A percentile compares a stretch with the other conserved stretches of the same genome.
These are phyloP conservation scores for Uloborus plumipes DNA, from an alignment of 2,888 invertebrate species.

Conservation along the genomic window DNA sequence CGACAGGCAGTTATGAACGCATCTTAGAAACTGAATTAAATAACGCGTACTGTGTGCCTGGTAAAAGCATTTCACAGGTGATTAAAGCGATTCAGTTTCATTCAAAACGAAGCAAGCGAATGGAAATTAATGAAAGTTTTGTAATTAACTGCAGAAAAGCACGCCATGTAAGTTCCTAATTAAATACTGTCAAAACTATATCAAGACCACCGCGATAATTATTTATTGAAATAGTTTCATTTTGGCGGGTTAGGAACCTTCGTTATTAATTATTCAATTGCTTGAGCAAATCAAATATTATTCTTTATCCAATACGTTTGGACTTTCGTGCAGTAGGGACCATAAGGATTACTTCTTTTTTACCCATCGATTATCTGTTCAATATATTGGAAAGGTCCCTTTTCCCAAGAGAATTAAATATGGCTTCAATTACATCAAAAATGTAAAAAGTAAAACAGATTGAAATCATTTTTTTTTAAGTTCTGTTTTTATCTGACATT, in stretches of 20 bases:
- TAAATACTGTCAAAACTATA: slow-evolving; percentile 46
- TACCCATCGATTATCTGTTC: no score
- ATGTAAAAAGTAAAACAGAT: no score
- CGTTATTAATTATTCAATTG: slow-evolving; percentile 34
- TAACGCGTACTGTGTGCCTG: slow-evolving; percentile 12
- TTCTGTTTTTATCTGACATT: no score
- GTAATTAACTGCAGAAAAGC: slow-evolving; percentile 38
- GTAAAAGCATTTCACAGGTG: slow-evolving; percentile 36
- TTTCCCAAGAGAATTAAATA: no score
- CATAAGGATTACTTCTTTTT: no score
- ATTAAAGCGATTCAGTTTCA: slow-evolving; percentile 32
- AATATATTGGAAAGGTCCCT: no score
- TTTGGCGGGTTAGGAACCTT: slow-evolving; percentile 16
- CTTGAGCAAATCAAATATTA: background rate
- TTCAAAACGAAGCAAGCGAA: slow-evolving; percentile 23
- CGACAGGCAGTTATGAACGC: slow-evolving; percentile 28
- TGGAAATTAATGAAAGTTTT: slow-evolving; percentile 46
- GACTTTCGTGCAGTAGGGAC: no score
- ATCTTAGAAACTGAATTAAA: slow-evolving; percentile 24
- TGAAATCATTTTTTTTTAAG: no score
- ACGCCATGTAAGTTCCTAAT: slow-evolving; percentile 43
- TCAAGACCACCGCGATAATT: slow-evolving; percentile 35
- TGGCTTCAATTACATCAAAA: no score
- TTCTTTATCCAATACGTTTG: background rate
- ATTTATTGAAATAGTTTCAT: slow-evolving; percentile 33